Conservation (phyloP, 2,888 invertebrate species). For the Protophormia terraenovae region DNA sequence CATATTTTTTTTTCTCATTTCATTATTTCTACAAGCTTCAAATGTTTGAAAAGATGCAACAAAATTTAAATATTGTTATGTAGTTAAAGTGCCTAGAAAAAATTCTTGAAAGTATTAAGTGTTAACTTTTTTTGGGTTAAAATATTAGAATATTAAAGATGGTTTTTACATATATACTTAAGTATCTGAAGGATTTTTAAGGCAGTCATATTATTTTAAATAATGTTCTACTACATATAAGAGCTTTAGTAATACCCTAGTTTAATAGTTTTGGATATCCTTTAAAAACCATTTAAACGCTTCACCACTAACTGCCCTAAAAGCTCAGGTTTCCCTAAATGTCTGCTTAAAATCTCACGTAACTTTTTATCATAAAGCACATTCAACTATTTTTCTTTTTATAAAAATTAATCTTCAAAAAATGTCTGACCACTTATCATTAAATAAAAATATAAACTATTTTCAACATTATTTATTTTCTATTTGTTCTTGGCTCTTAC, state of each 20-base stretch:
- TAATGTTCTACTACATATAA: too few relatives aligned
- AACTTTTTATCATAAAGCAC: neutral
- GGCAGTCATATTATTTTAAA: too few relatives aligned
- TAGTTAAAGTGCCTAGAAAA: neutral
- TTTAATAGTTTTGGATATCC: too few relatives aligned
- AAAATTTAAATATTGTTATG: neutral
- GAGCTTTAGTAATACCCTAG: too few relatives aligned
- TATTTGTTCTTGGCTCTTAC: neutral
- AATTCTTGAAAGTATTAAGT: neutral
- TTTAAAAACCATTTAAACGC: too few relatives aligned
- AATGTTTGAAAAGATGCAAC: neutral
- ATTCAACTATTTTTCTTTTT: neutral
- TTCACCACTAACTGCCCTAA: too few relatives aligned
- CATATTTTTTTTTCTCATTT: neutral
- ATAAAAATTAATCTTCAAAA: neutral
- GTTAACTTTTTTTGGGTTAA: neutral
- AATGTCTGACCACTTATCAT: conserved; percentile 17
- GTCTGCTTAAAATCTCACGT: conserved; percentile 2
- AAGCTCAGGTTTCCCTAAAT: neutral
- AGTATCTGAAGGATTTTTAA: too few relatives aligned
- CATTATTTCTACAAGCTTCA: neutral
- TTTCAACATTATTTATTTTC: neutral
- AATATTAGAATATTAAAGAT: neutral
- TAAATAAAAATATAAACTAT: neutral
- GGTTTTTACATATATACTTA: too few relatives aligned